These are phyloP conservation scores for Notiomystis cincta DNA, from an alignment of 2,113 vertebrate genomes.

Conservation along the genomic window DNA sequence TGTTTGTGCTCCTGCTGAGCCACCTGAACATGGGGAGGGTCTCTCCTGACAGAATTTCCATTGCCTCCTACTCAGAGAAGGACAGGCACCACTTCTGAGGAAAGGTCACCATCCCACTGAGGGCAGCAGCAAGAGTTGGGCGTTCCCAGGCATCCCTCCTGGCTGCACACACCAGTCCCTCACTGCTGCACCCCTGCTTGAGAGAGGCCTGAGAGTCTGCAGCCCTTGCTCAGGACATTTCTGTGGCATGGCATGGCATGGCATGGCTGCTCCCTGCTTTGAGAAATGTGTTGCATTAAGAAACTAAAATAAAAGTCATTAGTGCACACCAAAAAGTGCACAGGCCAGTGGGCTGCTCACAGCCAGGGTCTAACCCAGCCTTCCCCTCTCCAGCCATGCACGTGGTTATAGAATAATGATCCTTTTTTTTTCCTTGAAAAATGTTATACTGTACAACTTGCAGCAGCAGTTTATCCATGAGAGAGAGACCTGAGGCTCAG, in stretches of 20 bases:
- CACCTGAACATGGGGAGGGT: background rate
- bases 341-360: background rate
- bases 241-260: rapidly evolving
- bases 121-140: background rate
- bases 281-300: background rate
- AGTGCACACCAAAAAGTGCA: background rate
- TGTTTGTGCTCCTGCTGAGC: background rate
- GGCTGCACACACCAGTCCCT: background rate
- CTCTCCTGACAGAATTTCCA: background rate
- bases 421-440: background rate
- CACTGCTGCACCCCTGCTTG: background rate
- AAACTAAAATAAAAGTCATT: background rate
- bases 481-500: background rate
- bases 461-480: background rate
- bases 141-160: background rate
- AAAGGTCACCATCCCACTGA: rapidly evolving
- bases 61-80: background rate
- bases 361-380: background rate
- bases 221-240: background rate
- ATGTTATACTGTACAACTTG: background rate
- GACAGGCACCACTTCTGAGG: background rate
- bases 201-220: background rate
- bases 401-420: background rate
- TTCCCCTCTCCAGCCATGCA: background rate
- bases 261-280: background rate